Evolutionary conservation across 2,888 invertebrate species (phyloP), one percentile per base, ranked within the genome.

Genomic region (Leucophenga maculata): DNA sequence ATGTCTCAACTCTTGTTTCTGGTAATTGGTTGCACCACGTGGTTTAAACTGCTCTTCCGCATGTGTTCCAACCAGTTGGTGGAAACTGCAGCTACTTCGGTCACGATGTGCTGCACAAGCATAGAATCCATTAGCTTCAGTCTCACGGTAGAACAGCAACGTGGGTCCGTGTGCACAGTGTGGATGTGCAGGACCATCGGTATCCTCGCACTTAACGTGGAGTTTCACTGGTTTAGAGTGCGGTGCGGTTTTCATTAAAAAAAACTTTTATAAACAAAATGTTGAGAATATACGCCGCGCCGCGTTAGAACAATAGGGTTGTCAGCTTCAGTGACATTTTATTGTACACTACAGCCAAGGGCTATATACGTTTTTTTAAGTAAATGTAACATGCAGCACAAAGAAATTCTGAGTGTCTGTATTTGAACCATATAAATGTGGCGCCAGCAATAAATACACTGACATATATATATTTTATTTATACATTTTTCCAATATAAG

Each of bases 31-130:
- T 39, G 39, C 39, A 11, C 14, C 8, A 20, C 20, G 14, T 4
- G 26, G 3, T 31, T 9, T 22, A 6, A 14, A 9, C 3, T 20
- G 0, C 46, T 54, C 50, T 0, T 6, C 1, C 0, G 8, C 1
- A 6, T 54, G 73, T n/a, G 81, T 72, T 11, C 62, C 72, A 0
- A 64, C 73, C 3, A 79, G 73, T 50, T 93, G 90, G 78, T 92
- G 93, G 85, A 95, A 93, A 3, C 90, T 89, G 83, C 97, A 97
- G 11, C 93, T 90, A 82, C 94, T 94, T 73, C 93, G 91, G 82
- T 95, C 93, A 69, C 97, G 91, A 86, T 94, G 95, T 0, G 95
- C 94, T 0, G 97, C 93, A 87, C 97, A 97, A 0, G 94, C 93
- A 87, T 91, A 97, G 88, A 93, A 97, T 2, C 88, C 89, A 60